These are phyloP conservation scores for Tamandua tetradactyla DNA, from an alignment of 2,797 vertebrate genomes.

Conservation along the genomic window DNA sequence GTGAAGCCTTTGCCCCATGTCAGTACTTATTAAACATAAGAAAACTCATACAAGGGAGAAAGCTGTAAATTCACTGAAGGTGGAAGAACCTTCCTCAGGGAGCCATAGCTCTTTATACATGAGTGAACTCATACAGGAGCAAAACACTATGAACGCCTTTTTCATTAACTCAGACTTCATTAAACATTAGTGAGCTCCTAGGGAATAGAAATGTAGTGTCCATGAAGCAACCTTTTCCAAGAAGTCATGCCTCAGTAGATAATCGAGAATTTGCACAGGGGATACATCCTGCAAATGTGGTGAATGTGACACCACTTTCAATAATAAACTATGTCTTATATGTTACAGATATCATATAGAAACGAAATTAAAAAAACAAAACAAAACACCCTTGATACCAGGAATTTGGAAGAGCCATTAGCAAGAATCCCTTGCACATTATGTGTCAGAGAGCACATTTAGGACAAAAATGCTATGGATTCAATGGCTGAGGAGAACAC, in stretches of 20 bases:
- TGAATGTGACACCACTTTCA: not conserved
- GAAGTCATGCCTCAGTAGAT: not conserved
- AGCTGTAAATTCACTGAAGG: not conserved
- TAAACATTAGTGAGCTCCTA: not conserved
- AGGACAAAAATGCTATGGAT: not conserved
- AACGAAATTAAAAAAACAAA: not conserved
- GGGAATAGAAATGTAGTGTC: not conserved
- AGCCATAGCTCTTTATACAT: not conserved
- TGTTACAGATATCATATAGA: not conserved
- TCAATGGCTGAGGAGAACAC: not conserved
- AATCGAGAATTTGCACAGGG: not conserved
- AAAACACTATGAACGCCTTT: not conserved
- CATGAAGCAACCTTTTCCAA: not conserved
- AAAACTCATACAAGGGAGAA: constrained; percentile 50
- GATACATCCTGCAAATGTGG: not conserved
- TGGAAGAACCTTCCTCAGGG: not conserved
- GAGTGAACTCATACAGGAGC: not conserved
- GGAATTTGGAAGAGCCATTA: constrained; percentile 18
- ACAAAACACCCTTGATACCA: not conserved
- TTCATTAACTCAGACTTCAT: not conserved
- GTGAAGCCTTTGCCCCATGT: constrained; percentile 57
- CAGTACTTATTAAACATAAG: constrained; percentile 48
- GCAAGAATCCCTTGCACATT: not conserved
- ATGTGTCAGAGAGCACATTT: constrained; percentile 1
- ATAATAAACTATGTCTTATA: constrained; percentile 18